phyloP scores from a whole-genome alignment of 2,888 invertebrate genomes.

The Spilosoma lubricipeda region DNA sequence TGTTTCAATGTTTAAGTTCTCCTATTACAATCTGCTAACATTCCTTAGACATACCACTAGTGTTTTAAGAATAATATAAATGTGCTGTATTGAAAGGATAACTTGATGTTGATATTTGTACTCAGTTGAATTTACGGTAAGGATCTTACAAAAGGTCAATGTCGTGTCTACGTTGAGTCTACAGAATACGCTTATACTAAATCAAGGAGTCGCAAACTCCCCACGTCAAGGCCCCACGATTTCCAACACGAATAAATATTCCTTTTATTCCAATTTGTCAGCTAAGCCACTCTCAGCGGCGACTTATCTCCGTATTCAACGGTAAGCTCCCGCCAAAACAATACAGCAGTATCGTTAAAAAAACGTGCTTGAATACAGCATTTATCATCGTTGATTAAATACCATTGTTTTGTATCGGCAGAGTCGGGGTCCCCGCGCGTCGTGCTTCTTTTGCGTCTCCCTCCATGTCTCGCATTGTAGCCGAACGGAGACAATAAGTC shows the following conservation, averaged over 20 bases:
- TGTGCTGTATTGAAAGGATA: not conserved
- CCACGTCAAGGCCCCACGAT: conserved; percentile 59
- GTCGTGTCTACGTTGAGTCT: conserved; percentile 55
- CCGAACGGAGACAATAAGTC: conserved; percentile 84
- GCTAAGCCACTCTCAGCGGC: conserved; percentile 84
- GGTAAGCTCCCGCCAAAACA: conserved; percentile 86
- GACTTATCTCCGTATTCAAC: conserved; percentile 84
- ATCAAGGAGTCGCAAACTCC: conserved; percentile 61
- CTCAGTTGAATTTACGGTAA: conserved; percentile 14
- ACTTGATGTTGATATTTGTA: not conserved
- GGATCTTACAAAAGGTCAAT: conserved; percentile 46
- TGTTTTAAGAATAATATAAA: not conserved
- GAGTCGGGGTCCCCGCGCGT: conserved; percentile 75
- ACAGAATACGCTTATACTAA: conserved; percentile 60
- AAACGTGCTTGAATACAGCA: conserved; percentile 85
- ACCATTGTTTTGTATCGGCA: conserved; percentile 86
- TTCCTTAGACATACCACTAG: not conserved
- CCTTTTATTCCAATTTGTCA: conserved; percentile 87
- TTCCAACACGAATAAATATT: conserved; percentile 83
- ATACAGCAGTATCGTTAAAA: conserved; percentile 85
- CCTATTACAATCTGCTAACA: not conserved
- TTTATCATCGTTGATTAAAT: conserved; percentile 87
- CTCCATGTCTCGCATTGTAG: conserved; percentile 81
- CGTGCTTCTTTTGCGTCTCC: conserved; percentile 79
- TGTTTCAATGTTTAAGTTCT: not conserved